Evolutionary conservation across 92 coral and sea anemone species (phyloP).

Genomic region (Scolanthus callimorphus): DNA sequence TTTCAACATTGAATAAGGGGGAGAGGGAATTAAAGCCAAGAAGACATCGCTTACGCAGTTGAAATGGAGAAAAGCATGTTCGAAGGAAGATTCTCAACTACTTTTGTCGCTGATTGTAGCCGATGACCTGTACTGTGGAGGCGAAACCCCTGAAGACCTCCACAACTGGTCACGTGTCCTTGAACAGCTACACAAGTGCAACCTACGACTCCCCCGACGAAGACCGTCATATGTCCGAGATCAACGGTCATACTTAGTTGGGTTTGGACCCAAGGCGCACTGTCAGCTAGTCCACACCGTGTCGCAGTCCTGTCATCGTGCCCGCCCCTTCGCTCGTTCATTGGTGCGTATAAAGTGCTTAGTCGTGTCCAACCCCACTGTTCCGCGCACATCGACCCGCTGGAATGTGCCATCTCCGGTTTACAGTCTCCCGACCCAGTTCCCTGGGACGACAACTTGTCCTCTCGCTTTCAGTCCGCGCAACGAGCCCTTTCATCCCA

Average conservation of each 20-base stretch:
- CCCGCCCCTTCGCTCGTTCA: constrained; percentile 45
- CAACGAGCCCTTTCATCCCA: constrained; percentile 39
- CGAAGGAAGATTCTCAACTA: too few species aligned
- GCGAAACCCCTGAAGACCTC: constrained; percentile 15
- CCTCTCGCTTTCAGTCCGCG: constrained; percentile 28
- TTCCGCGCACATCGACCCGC: constrained; percentile 39
- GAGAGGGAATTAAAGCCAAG: too few species aligned
- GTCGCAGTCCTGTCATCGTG: constrained; percentile 45
- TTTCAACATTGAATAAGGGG: too few species aligned
- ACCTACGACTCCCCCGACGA: constrained; percentile 34
- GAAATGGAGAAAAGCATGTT: too few species aligned
- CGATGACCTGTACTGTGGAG: too few species aligned
- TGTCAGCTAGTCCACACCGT: constrained; percentile 47
- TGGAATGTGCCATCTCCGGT: constrained; percentile 48
- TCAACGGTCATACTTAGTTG: constrained; percentile 40
- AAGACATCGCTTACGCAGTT: too few species aligned
- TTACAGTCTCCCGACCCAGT: constrained; percentile 35
- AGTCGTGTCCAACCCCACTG: constrained; percentile 50
- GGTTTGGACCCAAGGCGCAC: constrained; percentile 38
- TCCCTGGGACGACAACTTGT: constrained; percentile 37
- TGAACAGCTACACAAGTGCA: constrained; percentile 36
- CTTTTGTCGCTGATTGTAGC: too few species aligned
- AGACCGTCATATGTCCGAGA: constrained; percentile 33
- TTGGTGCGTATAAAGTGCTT: constrained; percentile 50
- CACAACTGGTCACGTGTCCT: constrained; percentile 37